Conservation (phyloP, 2,113 vertebrate genomes). For the Eublepharis macularius region DNA sequence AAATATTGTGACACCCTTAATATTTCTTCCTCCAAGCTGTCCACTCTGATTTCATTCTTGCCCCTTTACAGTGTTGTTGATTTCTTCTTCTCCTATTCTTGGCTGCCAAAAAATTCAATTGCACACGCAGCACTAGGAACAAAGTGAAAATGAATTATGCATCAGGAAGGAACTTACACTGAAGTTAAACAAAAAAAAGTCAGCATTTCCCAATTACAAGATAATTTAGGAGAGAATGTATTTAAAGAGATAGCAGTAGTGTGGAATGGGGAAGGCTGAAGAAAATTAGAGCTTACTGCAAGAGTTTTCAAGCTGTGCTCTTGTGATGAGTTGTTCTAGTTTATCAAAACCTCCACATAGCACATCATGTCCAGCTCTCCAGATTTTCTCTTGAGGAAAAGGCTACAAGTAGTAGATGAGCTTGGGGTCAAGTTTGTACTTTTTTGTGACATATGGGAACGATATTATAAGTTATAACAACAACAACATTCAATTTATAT, state of each 20-base stretch:
- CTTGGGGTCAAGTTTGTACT: too few relatives aligned
- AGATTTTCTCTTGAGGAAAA: too few relatives aligned
- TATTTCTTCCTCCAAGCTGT: constrained; percentile 80
- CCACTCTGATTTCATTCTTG: constrained; percentile 80
- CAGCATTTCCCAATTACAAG: constrained; percentile 81
- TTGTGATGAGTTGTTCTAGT: not conserved
- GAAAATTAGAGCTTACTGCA: constrained; percentile 68
- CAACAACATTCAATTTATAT: too few relatives aligned
- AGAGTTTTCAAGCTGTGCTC: not conserved
- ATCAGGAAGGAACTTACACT: constrained; percentile 75
- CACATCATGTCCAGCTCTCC: too few relatives aligned
- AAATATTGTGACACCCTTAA: constrained; percentile 83
- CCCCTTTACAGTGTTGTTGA: constrained; percentile 78
- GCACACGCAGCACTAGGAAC: constrained; percentile 74
- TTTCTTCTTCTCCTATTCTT: constrained; percentile 74
- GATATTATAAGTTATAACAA: too few relatives aligned
- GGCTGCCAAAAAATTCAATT: constrained; percentile 79
- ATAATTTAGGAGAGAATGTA: constrained; percentile 80
- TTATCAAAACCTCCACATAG: not conserved
- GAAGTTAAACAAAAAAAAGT: constrained; percentile 79
- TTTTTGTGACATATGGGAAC: too few relatives aligned
- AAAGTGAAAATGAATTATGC: constrained; percentile 85
- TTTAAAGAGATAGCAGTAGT: constrained; percentile 78
- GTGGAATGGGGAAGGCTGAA: constrained; percentile 66
- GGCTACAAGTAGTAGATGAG: too few relatives aligned